Evolutionary conservation across 2,797 vertebrate species (phyloP), one percentile per base, ranked within the genome.

Genomic region (Eupleurogrammus muticus): DNA sequence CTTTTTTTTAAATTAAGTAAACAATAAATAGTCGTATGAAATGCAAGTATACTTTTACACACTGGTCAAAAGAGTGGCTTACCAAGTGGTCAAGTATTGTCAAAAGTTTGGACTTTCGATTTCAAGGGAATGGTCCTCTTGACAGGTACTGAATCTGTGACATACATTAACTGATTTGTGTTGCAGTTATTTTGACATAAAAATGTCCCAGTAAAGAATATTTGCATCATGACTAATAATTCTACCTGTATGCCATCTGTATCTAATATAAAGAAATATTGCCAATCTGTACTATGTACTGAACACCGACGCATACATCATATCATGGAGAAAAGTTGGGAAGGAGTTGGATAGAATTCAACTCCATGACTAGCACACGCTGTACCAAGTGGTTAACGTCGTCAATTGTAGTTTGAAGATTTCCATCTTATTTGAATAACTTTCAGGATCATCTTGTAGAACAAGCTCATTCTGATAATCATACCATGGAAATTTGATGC

Each of bases 371-470:
- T 5, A 56, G 36, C 35, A 20, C 17, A 46, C 9, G 11, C 13
- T 3, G 6, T 24, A 49, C 34, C 55, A 21, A 8, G 54, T 68
- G 49, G 74, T 55, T 28, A 51, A 51, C 32, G 64, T 49, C 5
- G 13, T 58, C 77, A 46, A 49, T 68, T 46, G 36, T 53, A 50
- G 50, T 64, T 79, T 40, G 0, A 23, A 51, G 51, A 76, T 87
- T 88, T 84, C 55, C 81, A 81, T 85, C 60, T 78, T 47, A 75
- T 87, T 89, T 85, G 55, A 81, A 74, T 85, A 69, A 60, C 53
- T 40, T 55, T 66, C 59, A 50, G 24, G 34, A 59, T 76, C 12
- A 51, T 58, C 44, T 62, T 75, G 61, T 65, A 8, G 11, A 34
- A 35, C 4, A 1, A 50, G 57, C 60, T 61, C 14, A 40, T 65